These are phyloP conservation scores for Xylota sylvarum DNA, from an alignment of 2,888 invertebrate genomes.

Conservation along the genomic window DNA sequence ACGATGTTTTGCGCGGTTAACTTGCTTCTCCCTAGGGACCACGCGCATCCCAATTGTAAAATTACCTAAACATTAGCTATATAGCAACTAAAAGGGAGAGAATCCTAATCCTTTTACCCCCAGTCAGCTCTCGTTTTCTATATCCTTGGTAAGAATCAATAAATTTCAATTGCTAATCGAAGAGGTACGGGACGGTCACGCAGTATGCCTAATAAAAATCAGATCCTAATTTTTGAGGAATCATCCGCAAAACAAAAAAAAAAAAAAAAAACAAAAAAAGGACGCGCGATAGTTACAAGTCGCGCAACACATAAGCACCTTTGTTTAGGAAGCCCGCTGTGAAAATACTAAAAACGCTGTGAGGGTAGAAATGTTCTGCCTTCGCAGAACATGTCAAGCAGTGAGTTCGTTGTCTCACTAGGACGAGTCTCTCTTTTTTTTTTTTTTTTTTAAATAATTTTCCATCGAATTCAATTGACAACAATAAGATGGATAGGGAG, in stretches of 20 bases:
- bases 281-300: slow-evolving; percentile 60
- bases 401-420: slow-evolving; percentile 43
- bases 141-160: slow-evolving; percentile 20
- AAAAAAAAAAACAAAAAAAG: no score
- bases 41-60: slow-evolving; percentile 51
- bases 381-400: slow-evolving; percentile 69
- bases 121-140: slow-evolving; percentile 21
- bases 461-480: slow-evolving; percentile 62
- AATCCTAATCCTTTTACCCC: slow-evolving; percentile 66
- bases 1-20: slow-evolving; percentile 52
- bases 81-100: slow-evolving; percentile 5
- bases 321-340: slow-evolving; percentile 51
- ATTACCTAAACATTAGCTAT: slow-evolving; percentile 8
- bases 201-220: slow-evolving; percentile 63
- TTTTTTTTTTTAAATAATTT: slow-evolving; percentile 16
- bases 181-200: slow-evolving; percentile 48
- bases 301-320: slow-evolving; percentile 57
- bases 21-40: slow-evolving; percentile 41
- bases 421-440: slow-evolving; percentile 16
- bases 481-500: slow-evolving; percentile 28
- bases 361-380: slow-evolving; percentile 62
- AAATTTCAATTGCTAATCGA: slow-evolving; percentile 48
- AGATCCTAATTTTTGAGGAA: slow-evolving; percentile 71
- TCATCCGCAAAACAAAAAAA: slow-evolving; percentile 20
- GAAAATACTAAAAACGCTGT: slow-evolving; percentile 45